Evolutionary conservation across 2,113 vertebrate genomes (phyloP).

Genomic region (Chaetura pelagica): DNA sequence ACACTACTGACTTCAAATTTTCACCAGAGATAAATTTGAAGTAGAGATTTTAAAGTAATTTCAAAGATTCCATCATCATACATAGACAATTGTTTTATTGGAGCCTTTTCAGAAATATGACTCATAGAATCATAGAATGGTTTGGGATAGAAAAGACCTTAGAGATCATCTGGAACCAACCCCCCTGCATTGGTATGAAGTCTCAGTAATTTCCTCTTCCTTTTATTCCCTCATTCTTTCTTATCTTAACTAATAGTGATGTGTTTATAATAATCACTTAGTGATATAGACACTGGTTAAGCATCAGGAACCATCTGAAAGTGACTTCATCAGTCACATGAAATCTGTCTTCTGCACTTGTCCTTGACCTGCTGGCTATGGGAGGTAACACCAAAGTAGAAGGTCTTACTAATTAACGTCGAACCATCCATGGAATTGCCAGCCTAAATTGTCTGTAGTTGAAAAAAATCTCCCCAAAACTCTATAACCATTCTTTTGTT

Average conservation of each 20-base stretch:
- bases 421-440: neutral
- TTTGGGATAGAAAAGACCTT: no score
- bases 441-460: neutral
- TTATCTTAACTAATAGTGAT: conserved; percentile 10
- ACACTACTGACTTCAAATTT: neutral
- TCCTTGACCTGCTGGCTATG: neutral
- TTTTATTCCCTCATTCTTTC: conserved; percentile 8
- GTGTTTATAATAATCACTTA: neutral
- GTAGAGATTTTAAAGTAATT: neutral
- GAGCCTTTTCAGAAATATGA: neutral
- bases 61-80: neutral
- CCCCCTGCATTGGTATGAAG: no score
- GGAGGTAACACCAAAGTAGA: neutral
- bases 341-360: neutral
- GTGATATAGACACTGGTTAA: neutral
- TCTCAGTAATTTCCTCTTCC: conserved; percentile 40
- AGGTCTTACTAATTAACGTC: neutral
- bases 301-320: neutral
- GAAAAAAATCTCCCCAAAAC: neutral
- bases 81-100: neutral
- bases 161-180: no score
- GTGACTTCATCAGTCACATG: neutral
- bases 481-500: neutral
- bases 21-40: neutral
- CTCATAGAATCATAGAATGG: no score